Evolutionary conservation across 2,888 invertebrate species (phyloP).

Genomic region (Latrodectus elegans): DNA sequence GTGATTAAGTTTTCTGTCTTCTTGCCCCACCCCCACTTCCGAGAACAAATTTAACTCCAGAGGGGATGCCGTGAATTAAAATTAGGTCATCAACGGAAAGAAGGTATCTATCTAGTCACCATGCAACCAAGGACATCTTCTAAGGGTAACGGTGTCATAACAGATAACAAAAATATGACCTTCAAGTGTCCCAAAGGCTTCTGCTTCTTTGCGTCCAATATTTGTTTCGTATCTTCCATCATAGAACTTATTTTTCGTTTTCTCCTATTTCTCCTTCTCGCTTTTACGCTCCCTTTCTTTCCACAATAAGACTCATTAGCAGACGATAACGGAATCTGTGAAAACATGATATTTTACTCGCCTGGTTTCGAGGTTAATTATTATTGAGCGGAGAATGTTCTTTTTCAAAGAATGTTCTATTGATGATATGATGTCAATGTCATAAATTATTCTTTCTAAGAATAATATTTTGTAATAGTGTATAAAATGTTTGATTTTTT

Average conservation of each 20-base stretch:
- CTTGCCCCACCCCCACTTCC: neutral
- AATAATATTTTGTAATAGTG: no score
- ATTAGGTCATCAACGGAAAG: slow-evolving; percentile 30
- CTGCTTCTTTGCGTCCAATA: neutral
- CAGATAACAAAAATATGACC: slow-evolving; percentile 47
- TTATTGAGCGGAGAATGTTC: slow-evolving; percentile 11
- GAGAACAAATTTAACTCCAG: neutral
- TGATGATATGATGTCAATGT: no score
- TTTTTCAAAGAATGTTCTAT: neutral
- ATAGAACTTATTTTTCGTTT: neutral
- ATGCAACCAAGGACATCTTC: slow-evolving; percentile 30
- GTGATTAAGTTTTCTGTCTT: neutral
- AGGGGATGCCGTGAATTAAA: slow-evolving; percentile 10
- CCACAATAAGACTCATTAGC: slow-evolving; percentile 39
- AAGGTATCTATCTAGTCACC: slow-evolving; percentile 3
- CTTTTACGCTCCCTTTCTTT: slow-evolving; percentile 1
- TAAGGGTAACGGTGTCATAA: slow-evolving; percentile 22
- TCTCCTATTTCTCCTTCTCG: slow-evolving; percentile 6
- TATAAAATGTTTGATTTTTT: no score
- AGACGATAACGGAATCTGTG: slow-evolving; percentile 2
- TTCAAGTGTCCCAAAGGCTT: slow-evolving; percentile 11
- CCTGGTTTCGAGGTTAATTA: slow-evolving; percentile 20
- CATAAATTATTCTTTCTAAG: no score
- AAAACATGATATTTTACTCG: neutral
- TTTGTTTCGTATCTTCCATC: slow-evolving; percentile 1